Evolutionary conservation across 1,140 invertebrate genomes (phyloP), one percentile per base, ranked within the genome.

Genomic region (Anastrepha obliqua): DNA sequence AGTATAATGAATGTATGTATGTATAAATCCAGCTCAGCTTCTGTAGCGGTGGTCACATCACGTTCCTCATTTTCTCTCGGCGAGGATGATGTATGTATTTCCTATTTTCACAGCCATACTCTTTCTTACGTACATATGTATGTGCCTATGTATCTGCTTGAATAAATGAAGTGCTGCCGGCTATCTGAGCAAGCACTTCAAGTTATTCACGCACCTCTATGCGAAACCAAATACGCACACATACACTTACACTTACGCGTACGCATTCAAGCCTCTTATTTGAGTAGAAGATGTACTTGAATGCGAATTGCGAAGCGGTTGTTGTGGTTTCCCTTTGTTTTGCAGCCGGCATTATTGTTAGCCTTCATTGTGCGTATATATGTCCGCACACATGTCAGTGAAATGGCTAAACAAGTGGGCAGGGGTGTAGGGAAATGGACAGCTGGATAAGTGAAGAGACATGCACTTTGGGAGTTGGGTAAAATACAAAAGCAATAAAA

Each of bases 261-360:
- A 17, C 15, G 29, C 29, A 29, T 29, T 29, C 29, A 29, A 29
- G 29, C 29, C 29, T 29, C 29, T 29, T 29, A 29, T 29, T 3
- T 29, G 64, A 67, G 64, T 67, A 67, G 64, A 67, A 67, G 64
- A 3, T 58, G 74, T n/a, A 58, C 74, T 81, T 81, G 74, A 81
- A 29, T 81, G n/a, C 8, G 20, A 55, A 51, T 81, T 42, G 47
- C 47, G 47, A 81, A 47, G 44, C 74, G 74, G 51, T 20, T 81
- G n/a, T 81, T 81, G 74, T 20, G 74, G 74, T 51, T 81, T 81
- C n/a, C 47, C 74, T 67, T 67, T 67, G 64, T 67, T 67, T 67
- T 67, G 64, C 29, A 29, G 64, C 6, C 64, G 64, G 64, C 74
- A 55, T 81, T 81, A 62, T 20, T n/a, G 47, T 29, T 81, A n/a